Base-by-base conservation (phyloP, 2,113 vertebrate genomes). In the Irena cyanogastra region DNA sequence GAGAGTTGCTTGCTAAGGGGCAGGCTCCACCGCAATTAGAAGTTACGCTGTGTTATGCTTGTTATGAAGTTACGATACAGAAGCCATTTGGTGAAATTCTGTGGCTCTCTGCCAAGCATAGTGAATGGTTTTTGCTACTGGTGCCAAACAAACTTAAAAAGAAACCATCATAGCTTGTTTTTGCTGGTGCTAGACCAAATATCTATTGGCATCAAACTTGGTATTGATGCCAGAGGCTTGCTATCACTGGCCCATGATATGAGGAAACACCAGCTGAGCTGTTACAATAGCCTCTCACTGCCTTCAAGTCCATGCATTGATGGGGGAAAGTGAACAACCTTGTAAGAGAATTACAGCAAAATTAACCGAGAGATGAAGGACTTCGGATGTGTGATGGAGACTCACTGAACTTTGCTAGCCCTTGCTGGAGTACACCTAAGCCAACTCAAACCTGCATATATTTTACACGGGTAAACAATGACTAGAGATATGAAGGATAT, bases 141-240 rank as follows among this genome's bases (percentile, higher is more conserved):
- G 56, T 96, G 96, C 96, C 96, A 96, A 94, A 74, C 76, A 94
- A 90, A 93, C 95, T 97, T 94, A 64, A 97, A 94, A 95, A 94
- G 96, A 96, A 97, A 94, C 76, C 96, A 94, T 92, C 94, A 71
- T 75, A 82, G 72, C 64, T 94, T 97, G 83, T 95, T 96, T 93
- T 93, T 95, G 65, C 94, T 97, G 96, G 93, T 97, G 86, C 80
- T 80, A 86, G 94, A 92, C 95, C 96, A 97, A 96, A 96, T 94
- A 96, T 93, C 86, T 95, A 65, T 90, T 95, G 95, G 95, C 64
- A 64, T 68, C 94, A 66, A 92, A 68, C 60, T 56, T 78, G 80
- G 72, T 97, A 95, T 95, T 97, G 95, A 44, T 96, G 96, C 95
- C 95, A 95, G 93, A 87, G 93, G 86, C 96, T 94, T 97, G 96